Evolutionary conservation across 2,797 vertebrate species (phyloP).

Genomic region (Poeciliopsis infans): DNA sequence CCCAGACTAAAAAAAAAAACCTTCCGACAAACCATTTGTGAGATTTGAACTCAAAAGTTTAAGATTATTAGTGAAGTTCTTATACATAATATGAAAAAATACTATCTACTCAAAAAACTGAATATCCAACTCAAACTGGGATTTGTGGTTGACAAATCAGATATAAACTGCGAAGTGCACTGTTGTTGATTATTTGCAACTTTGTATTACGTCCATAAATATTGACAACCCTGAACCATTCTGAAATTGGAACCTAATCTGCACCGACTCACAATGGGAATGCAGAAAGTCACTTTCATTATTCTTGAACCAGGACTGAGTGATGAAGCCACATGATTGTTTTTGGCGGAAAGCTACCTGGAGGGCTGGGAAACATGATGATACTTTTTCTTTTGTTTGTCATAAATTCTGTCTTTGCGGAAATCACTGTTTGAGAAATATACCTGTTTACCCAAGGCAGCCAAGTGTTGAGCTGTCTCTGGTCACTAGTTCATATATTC

Average conservation of each 20-base stretch:
- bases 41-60: neutral
- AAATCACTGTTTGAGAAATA: constrained; percentile 42
- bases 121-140: neutral
- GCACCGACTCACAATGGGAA: constrained; percentile 46
- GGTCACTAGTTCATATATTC: constrained; percentile 59
- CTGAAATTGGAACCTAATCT: constrained; percentile 35
- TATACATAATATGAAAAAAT: neutral
- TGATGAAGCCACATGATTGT: constrained; percentile 66
- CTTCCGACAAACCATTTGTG: neutral
- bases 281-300: constrained; percentile 41
- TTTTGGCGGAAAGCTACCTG: constrained; percentile 63
- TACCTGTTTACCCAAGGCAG: constrained; percentile 66
- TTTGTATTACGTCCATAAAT: constrained; percentile 28
- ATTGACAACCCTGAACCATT: constrained; percentile 25
- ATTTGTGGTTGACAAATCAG: neutral
- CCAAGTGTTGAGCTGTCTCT: constrained; percentile 63
- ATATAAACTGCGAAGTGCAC: neutral
- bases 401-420: constrained; percentile 66
- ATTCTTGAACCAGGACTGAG: constrained; percentile 52
- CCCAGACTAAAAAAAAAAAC: neutral
- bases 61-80: neutral
- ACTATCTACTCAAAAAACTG: neutral
- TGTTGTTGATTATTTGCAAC: constrained; percentile 19
- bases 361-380: constrained; percentile 69
- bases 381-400: constrained; percentile 70